Base-by-base conservation (phyloP, 2,113 vertebrate genomes). In the Coturnix japonica region DNA sequence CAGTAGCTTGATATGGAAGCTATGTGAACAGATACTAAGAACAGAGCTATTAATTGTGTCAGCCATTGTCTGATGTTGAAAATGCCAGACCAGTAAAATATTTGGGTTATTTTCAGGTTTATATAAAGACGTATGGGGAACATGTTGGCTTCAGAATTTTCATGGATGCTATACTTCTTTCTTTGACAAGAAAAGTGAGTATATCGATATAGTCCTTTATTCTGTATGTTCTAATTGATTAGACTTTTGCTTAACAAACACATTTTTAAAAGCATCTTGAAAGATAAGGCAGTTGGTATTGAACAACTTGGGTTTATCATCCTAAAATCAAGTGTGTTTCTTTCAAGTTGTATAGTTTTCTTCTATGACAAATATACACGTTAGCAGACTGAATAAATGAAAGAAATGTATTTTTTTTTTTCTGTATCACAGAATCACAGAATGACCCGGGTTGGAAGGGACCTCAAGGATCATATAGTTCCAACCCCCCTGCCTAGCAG, bases 131-230 rank as follows among this genome's bases (percentile, higher is more conserved):
- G 0, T 97, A 98, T 7, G 99, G 99, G 31, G 99, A 99, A 73
- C 99, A 99, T 75, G 99, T 99, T 14, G 99, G 99, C 21, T 99
- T 99, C 87, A 98, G 99, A 89, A 99, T 99, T 96, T 99, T 99
- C 90, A 99, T 99, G 99, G 99, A 99, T 87, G 98, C 99, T 44
- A 98, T 99, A 70, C 98, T 99, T 25, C 98, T 99, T 89, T 99
- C 99, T 65, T 97, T 99, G 90, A 98, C 97, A 75, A 98, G 98
- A 94, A 99, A 99, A 98, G 99, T 99, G 92, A 98, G 98, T 94
- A 56, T 19, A 16, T 88, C 6, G 86, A 33, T 81, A 41, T 13
- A 74, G 56, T 49, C 31, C 41, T 41, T 77, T 85, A 26, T 17
- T 88, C 31, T 65, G 0, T 14, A 14, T 64, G 20, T 37, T 44